A percentile compares a stretch with the other conserved stretches of the same genome.
phyloP scores from a whole-genome alignment of 2,797 vertebrate genomes.

The Onychomys leucogaster region DNA sequence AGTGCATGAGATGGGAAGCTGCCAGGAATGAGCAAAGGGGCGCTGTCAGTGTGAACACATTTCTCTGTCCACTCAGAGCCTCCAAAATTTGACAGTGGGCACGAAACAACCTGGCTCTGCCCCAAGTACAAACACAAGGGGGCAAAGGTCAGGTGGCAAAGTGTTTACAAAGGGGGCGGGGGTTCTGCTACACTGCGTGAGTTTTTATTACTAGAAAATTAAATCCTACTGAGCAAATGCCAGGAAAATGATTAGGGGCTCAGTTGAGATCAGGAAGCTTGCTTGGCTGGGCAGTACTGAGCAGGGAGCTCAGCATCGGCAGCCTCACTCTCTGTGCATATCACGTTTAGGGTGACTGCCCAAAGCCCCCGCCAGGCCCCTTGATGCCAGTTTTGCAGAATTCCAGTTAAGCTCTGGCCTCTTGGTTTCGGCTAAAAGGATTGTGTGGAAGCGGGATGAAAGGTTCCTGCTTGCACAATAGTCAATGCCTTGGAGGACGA shows the following conservation, averaged over 20 bases:
- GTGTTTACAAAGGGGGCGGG: neutral
- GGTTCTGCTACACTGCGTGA: conserved; percentile 60
- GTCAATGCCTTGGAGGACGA: conserved; percentile 4
- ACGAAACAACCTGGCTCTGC: conserved; percentile 68
- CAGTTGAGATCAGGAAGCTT: conserved; percentile 67
- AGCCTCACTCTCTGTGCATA: conserved; percentile 73
- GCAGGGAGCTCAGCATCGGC: conserved; percentile 49
- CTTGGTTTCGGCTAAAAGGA: conserved; percentile 76
- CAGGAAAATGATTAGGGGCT: conserved; percentile 74
- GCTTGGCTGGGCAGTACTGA: conserved; percentile 59
- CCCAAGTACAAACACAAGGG: conserved; percentile 55
- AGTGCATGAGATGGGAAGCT: neutral
- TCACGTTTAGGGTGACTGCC: conserved; percentile 74
- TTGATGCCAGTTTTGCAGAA: conserved; percentile 66
- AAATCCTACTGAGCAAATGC: conserved; percentile 69
- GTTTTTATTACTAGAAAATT: conserved; percentile 77
- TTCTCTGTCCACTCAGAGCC: conserved; percentile 1
- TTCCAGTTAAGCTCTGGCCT: conserved; percentile 71
- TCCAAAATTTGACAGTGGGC: conserved; percentile 45
- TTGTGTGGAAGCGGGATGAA: conserved; percentile 66
- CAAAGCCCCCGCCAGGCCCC: conserved; percentile 44
- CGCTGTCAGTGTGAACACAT: neutral
- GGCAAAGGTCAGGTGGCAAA: conserved; percentile 51
- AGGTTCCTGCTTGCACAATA: conserved; percentile 53
- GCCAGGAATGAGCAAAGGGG: neutral